Evolutionary conservation across 92 coral and sea anemone species (phyloP), one percentile per base, ranked within the genome.

Genomic region (Parazoanthus atlanticus): DNA sequence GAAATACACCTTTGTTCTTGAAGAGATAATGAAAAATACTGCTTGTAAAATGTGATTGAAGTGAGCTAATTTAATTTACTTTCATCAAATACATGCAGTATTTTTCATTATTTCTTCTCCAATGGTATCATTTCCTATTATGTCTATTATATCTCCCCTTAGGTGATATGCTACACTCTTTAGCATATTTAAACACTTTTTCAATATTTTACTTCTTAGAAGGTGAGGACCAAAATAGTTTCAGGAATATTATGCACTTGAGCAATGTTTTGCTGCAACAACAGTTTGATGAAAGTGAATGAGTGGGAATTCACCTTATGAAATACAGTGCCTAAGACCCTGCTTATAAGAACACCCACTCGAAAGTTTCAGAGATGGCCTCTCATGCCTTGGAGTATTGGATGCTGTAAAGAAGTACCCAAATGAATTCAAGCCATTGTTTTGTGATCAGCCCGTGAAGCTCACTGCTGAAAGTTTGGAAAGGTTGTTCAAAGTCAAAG

Each of bases 391-490:
- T 86, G 92, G 94, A 19, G 88, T 93, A 28, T 47, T 89, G 29
- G 89, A 90, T 70, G 91, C 93, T 76, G 80, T 90, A 85, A 88
- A 80, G 89, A 69, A 33, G 61, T 30, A 89, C 90, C 93, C 93
- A 76, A 93, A 89, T 83, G 89, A 78, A 74, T 93, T 91, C 82
- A 74, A 82, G 84, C 89, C 94, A 82, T 84, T 86, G 84, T 93
- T 93, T 85, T 93, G 93, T 89, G 85, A 90, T 81, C 74, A 70
- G 74, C 88, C 88, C 36, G 78, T 72, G 80, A 65, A 83, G 52
- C 91, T 92, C 41, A 90, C 93, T 72, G 94, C 92, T 78, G 94
- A 93, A 82, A 79, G 81, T 74, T 83, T 88, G 91, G 93, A 93
- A 47, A 36, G 74, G 71, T 58, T 93, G 69, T 92, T 89, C 90